phyloP scores from a whole-genome alignment of 1,140 invertebrate genomes.

The Brachionus manjavacas region DNA sequence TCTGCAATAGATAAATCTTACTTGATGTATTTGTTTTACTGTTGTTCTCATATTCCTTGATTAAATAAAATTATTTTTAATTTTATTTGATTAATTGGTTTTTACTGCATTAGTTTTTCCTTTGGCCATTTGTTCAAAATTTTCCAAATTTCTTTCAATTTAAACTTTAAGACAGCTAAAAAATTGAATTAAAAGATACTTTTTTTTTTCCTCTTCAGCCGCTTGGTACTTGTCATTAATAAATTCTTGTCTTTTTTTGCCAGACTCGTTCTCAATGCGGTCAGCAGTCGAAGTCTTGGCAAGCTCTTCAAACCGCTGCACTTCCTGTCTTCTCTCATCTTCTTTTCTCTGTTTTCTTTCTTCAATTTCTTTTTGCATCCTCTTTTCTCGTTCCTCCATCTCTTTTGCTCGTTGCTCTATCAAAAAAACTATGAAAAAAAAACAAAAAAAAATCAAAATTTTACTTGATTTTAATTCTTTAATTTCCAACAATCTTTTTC shows the following conservation, averaged over 20 bases:
- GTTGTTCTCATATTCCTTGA: background rate
- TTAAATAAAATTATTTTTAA: background rate
- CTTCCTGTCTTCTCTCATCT: constrained; percentile 13
- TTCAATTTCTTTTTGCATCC: constrained; percentile 23
- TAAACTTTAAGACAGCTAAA: background rate
- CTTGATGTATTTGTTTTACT: background rate
- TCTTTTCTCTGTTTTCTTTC: constrained; percentile 38
- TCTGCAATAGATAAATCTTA: background rate
- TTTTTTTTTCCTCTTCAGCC: constrained; percentile 36
- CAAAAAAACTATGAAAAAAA: background rate
- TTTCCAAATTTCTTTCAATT: constrained; percentile 1
- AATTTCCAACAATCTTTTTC: constrained; percentile 5
- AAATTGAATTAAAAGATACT: background rate
- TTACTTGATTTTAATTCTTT: constrained; percentile 37
- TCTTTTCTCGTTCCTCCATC: constrained; percentile 22
- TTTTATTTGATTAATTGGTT: background rate
- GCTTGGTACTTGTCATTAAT: constrained; percentile 10
- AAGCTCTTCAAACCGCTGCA: constrained; percentile 18
- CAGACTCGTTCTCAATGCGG: background rate
- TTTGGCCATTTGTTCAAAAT: constrained; percentile 13
- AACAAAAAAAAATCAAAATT: background rate
- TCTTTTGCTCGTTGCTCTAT: constrained; percentile 36
- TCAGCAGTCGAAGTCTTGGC: constrained; percentile 38
- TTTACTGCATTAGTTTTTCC: background rate
- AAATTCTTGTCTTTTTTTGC: background rate